Evolutionary conservation across 2,797 vertebrate species (phyloP).

Genomic region (Manis crassicaudata): DNA sequence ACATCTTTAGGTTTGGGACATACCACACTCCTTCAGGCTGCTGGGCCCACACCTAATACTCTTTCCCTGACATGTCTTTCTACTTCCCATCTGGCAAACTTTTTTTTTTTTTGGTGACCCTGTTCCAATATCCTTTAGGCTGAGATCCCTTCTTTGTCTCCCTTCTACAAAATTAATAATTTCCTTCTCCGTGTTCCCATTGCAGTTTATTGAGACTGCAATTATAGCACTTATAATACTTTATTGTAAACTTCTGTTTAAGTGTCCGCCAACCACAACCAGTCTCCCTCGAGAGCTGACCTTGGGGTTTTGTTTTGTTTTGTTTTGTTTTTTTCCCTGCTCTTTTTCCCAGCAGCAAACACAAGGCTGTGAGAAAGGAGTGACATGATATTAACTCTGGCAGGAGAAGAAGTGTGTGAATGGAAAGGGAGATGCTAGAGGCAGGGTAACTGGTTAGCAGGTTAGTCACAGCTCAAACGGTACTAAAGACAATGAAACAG

Average conservation of each 20-base stretch:
- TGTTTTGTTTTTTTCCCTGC: too few species aligned
- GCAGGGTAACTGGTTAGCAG: background rate
- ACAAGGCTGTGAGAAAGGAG: background rate
- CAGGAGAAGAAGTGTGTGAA: background rate
- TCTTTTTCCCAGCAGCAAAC: background rate
- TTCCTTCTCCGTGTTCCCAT: background rate
- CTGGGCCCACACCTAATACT: fast-evolving
- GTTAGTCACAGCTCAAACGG: background rate
- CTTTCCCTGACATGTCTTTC: background rate
- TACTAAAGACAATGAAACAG: background rate
- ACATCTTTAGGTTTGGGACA: background rate
- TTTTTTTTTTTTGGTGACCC: background rate
- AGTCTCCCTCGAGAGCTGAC: background rate
- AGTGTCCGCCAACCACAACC: background rate
- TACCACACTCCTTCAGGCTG: fast-evolving
- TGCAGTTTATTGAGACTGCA: background rate
- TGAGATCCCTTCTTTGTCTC: background rate
- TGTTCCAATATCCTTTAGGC: background rate
- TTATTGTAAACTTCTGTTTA: background rate
- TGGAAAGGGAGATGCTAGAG: background rate
- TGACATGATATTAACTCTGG: background rate
- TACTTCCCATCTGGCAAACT: background rate
- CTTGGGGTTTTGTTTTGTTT: background rate
- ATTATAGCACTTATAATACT: background rate
- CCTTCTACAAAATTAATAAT: background rate